These are phyloP conservation scores for Deroplatys truncata DNA, from an alignment of 2,888 invertebrate genomes.

Conservation along the genomic window DNA sequence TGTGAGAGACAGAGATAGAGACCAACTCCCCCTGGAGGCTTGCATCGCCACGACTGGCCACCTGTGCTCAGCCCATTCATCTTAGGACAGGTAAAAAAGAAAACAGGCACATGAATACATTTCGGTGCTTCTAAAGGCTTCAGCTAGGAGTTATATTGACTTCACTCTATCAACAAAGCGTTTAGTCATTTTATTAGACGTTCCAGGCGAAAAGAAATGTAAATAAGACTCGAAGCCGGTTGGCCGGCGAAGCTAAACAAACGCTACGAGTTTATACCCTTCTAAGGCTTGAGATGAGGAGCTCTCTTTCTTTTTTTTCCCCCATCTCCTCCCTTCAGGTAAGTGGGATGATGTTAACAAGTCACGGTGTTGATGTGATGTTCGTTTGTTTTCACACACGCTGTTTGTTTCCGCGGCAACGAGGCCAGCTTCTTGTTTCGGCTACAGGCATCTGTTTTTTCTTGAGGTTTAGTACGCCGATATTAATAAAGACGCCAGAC, in stretches of 20 bases:
- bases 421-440: not conserved
- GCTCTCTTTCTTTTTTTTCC: not conserved
- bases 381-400: not conserved
- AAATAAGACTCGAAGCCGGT: not conserved
- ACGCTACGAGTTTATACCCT: not conserved
- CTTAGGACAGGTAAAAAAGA: not conserved
- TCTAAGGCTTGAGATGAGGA: not conserved
- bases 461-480: not conserved
- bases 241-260: not conserved
- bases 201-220: not conserved
- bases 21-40: not conserved
- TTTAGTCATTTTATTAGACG: not conserved
- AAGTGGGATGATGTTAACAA: not conserved
- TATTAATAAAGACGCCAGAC: not conserved
- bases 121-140: not conserved
- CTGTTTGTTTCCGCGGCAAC: not conserved
- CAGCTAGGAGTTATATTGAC: not conserved
- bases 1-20: not conserved
- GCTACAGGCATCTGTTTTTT: not conserved
- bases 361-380: not conserved
- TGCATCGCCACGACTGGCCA: not conserved
- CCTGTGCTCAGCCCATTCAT: not conserved
- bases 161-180: not conserved
- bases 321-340: not conserved
- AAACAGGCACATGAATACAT: not conserved